phyloP scores from a whole-genome alignment of 2,888 invertebrate species.

The Gastrophysa polygoni region DNA sequence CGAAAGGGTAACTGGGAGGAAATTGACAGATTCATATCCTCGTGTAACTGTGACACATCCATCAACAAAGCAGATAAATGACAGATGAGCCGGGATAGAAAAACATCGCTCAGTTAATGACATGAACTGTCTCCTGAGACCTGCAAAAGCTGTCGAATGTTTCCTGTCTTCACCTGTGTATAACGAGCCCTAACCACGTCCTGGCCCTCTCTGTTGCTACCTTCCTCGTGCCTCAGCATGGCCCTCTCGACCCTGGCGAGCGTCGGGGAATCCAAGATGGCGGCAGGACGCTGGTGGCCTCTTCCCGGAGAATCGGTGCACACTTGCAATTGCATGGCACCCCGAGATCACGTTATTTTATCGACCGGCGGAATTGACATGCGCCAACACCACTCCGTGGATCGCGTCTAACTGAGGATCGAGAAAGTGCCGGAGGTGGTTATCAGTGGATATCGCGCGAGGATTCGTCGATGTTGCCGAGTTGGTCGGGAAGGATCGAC shows the following conservation, averaged over 20 bases:
- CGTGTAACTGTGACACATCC: no score
- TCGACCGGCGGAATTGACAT: not conserved
- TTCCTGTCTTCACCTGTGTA: slow-evolving; percentile 48
- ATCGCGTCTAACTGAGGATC: not conserved
- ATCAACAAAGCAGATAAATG: no score
- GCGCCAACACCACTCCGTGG: not conserved
- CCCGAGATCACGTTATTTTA: not conserved
- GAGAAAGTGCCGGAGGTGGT: not conserved
- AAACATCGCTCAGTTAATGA: no score
- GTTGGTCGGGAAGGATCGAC: no score
- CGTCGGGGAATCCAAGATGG: slow-evolving; percentile 66
- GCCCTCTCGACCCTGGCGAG: slow-evolving; percentile 66
- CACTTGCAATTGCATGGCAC: slow-evolving; percentile 49
- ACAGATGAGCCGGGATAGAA: no score
- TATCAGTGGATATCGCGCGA: not conserved
- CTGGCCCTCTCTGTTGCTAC: slow-evolving; percentile 49
- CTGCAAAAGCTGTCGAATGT: no score
- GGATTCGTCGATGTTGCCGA: not conserved
- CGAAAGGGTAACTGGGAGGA: no score
- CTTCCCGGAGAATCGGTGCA: slow-evolving; percentile 39
- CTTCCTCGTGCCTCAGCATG: slow-evolving; percentile 62
- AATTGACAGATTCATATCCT: no score
- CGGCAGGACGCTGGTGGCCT: slow-evolving; percentile 39
- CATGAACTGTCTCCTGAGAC: no score
- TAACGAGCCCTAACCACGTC: slow-evolving; percentile 50